phyloP scores from a whole-genome alignment of 2,888 invertebrate species.

The Zonitis immaculata region DNA sequence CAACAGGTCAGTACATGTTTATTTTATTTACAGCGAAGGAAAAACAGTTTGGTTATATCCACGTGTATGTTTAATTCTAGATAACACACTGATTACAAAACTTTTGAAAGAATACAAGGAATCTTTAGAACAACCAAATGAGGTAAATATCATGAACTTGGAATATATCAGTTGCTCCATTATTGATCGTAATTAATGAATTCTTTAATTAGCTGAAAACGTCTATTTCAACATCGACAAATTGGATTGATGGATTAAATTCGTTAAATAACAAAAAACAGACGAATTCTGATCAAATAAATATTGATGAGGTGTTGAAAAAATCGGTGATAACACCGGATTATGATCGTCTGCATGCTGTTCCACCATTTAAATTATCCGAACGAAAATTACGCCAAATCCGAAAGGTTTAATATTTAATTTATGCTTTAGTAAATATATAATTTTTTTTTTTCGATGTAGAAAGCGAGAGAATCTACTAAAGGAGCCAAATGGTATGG shows the following conservation, averaged over 20 bases:
- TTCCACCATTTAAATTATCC: slow-evolving; percentile 58
- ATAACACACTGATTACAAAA: slow-evolving; percentile 16
- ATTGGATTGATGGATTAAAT: no score
- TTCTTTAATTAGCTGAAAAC: no score
- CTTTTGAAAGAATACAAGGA: slow-evolving; percentile 28
- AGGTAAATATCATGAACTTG: no score
- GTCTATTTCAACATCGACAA: no score
- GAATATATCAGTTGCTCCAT: no score
- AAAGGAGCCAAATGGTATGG: slow-evolving; percentile 88
- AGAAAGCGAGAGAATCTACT: slow-evolving; percentile 71
- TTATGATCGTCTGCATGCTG: slow-evolving; percentile 58
- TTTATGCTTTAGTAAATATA: no score
- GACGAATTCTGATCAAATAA: no score
- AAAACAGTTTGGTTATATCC: no score
- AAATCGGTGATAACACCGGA: slow-evolving; percentile 61
- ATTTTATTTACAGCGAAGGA: no score
- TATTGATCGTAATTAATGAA: no score
- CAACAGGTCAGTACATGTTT: neutral
- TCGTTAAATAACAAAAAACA: no score
- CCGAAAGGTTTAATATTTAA: slow-evolving; percentile 56
- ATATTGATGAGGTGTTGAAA: slow-evolving; percentile 57
- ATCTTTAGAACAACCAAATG: slow-evolving; percentile 10
- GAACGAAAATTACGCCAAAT: slow-evolving; percentile 55
- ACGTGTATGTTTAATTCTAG: neutral
- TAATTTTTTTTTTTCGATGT: slow-evolving; percentile 31